Conservation (phyloP, 37 sponge, comb jelly and placozoan species). For the Halichondria panicea region DNA sequence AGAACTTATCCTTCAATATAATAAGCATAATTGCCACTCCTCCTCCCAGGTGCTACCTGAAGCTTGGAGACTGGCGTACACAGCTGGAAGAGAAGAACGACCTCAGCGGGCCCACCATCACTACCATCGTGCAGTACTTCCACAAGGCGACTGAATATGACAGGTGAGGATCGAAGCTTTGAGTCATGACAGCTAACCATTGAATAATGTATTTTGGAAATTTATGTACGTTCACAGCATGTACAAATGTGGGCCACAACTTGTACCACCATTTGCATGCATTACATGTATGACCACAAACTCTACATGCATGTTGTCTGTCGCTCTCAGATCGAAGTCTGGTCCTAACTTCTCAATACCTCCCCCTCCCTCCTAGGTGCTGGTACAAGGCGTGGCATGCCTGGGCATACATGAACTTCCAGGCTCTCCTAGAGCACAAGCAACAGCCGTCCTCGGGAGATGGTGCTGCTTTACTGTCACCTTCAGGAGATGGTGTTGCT, state of each 20-base stretch:
- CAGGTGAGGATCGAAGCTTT: no score
- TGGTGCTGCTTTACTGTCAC: slow-evolving; percentile 31
- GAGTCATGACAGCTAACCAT: no score
- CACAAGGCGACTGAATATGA: slow-evolving; percentile 84
- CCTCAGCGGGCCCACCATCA: slow-evolving; percentile 46
- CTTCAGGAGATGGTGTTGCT: background rate
- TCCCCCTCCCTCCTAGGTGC: no score
- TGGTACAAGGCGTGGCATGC: slow-evolving; percentile 99
- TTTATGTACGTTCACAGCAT: no score
- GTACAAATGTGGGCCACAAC: no score
- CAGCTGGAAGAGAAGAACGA: slow-evolving; percentile 34
- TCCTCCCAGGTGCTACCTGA: slow-evolving; percentile 63
- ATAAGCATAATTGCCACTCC: background rate
- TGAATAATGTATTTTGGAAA: no score
- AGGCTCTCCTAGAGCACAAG: slow-evolving; percentile 81
- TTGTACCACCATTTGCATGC: no score
- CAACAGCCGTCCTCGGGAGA: slow-evolving; percentile 39
- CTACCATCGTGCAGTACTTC: slow-evolving; percentile 73
- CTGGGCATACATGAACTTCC: slow-evolving; percentile 98
- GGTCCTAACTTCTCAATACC: no score
- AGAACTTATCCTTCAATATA: background rate
- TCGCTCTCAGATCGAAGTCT: no score
- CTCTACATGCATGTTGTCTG: no score
- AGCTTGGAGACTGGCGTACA: slow-evolving; percentile 87
- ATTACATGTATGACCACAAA: no score